phyloP scores from a whole-genome alignment of 37 sponge, comb jelly and placozoan genomes.

The Aphrocallistes beatrix region DNA sequence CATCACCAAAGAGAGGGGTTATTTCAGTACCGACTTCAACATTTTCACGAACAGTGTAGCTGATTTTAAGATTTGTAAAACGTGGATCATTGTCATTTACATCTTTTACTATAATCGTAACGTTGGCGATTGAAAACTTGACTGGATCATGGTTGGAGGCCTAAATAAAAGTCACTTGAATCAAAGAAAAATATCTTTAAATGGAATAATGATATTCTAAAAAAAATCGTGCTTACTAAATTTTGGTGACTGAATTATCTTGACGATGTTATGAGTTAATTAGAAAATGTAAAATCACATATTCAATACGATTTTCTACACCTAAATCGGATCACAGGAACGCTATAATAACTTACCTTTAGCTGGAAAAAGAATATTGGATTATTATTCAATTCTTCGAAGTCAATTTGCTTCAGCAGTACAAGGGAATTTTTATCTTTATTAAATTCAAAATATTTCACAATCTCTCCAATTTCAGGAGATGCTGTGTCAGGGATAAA shows the following conservation, averaged over 20 bases:
- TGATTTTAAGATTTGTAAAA: neutral
- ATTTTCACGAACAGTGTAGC: neutral
- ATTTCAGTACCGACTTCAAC: neutral
- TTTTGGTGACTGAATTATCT: too few relatives aligned
- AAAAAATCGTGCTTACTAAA: too few relatives aligned
- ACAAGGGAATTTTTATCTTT: neutral
- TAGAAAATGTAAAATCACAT: too few relatives aligned
- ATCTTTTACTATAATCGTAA: neutral
- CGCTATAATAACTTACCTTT: neutral
- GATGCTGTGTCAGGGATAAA: neutral
- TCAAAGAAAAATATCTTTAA: too few relatives aligned
- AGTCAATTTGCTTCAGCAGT: neutral
- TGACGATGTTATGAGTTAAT: too few relatives aligned
- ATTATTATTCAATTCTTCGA: neutral
- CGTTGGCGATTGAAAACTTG: neutral
- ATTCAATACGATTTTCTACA: too few relatives aligned
- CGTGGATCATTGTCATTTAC: neutral
- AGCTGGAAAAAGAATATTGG: neutral
- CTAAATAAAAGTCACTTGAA: too few relatives aligned
- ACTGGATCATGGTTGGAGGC: neutral
- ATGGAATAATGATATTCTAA: too few relatives aligned
- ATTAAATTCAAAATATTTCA: neutral
- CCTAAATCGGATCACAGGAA: too few relatives aligned
- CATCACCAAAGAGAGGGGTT: neutral
- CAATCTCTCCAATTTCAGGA: neutral